Evolutionary conservation across 2,113 vertebrate species (phyloP).

Genomic region (Atherinomorus stipes): DNA sequence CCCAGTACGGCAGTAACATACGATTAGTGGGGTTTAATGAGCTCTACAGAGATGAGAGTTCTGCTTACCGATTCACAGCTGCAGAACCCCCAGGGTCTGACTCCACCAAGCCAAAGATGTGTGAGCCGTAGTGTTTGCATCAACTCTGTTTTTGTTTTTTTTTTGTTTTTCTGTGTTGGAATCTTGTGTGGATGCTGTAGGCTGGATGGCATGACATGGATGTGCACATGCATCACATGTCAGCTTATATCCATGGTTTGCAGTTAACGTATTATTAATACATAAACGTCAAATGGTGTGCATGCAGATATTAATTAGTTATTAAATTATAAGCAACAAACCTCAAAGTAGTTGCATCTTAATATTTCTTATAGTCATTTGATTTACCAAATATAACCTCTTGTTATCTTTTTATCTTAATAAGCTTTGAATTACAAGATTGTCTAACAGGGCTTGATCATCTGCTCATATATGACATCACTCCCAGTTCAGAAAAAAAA

Average conservation of each 20-base stretch:
- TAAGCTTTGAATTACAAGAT: no score
- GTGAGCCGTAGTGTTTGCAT: slow-evolving; percentile 12
- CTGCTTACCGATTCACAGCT: slow-evolving; percentile 46
- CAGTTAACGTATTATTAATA: neutral
- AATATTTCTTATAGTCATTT: no score
- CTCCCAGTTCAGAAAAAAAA: no score
- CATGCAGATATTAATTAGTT: neutral
- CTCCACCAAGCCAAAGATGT: slow-evolving; percentile 26
- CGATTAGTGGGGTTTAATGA: slow-evolving; percentile 77
- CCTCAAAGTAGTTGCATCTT: no score
- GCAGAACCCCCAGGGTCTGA: slow-evolving; percentile 57
- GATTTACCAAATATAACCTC: no score
- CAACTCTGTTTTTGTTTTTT: slow-evolving; percentile 19
- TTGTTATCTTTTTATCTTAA: no score
- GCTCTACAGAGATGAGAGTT: slow-evolving; percentile 72
- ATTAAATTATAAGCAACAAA: neutral
- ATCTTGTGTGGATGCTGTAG: slow-evolving; percentile 1
- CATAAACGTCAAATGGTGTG: neutral
- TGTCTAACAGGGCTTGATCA: no score
- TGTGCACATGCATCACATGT: slow-evolving; percentile 8
- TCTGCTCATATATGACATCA: no score
- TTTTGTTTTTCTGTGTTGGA: slow-evolving; percentile 23
- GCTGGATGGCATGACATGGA: neutral
- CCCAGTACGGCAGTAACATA: slow-evolving; percentile 64
- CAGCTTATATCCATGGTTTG: neutral